A percentile compares a stretch with the other conserved stretches of the same genome.
These are phyloP conservation scores for Cheilinus undulatus DNA, from an alignment of 2,113 vertebrate species.

Conservation along the genomic window DNA sequence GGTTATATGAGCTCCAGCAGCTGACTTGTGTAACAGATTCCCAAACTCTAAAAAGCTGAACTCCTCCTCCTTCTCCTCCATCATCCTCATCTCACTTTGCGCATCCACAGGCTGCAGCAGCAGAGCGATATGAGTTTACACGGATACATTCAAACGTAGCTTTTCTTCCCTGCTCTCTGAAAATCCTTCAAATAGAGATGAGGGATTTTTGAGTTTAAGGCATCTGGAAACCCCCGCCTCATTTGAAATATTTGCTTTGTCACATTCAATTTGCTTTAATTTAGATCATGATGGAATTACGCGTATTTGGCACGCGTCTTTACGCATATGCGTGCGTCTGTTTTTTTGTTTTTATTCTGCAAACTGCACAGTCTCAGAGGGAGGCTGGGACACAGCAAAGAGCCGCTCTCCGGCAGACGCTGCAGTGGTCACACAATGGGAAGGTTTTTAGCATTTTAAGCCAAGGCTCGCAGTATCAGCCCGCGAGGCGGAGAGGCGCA, in stretches of 20 bases:
- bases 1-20: constrained; percentile 68
- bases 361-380: constrained; percentile 78
- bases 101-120: constrained; percentile 66
- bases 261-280: constrained; percentile 2
- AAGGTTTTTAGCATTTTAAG: constrained; percentile 93
- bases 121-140: constrained; percentile 70
- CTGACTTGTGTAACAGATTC: constrained; percentile 70
- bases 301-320: constrained; percentile 69
- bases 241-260: constrained; percentile 11
- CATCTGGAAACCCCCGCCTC: background rate
- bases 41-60: constrained; percentile 63
- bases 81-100: constrained; percentile 57
- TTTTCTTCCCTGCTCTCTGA: constrained; percentile 47
- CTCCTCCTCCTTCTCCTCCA: constrained; percentile 78
- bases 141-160: constrained; percentile 48
- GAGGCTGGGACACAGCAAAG: constrained; percentile 61
- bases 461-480: constrained; percentile 90
- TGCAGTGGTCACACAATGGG: constrained; percentile 95
- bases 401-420: constrained; percentile 86
- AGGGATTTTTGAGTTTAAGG: constrained; percentile 46
- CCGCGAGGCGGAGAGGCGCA: constrained; percentile 83
- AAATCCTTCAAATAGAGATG: constrained; percentile 46
- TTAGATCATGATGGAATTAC: constrained; percentile 71
- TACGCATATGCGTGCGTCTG: constrained; percentile 83
- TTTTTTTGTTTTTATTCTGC: constrained; percentile 83